Evolutionary conservation across 2,888 invertebrate species (phyloP), one percentile per base, ranked within the genome.

Genomic region (Noctua pronuba): DNA sequence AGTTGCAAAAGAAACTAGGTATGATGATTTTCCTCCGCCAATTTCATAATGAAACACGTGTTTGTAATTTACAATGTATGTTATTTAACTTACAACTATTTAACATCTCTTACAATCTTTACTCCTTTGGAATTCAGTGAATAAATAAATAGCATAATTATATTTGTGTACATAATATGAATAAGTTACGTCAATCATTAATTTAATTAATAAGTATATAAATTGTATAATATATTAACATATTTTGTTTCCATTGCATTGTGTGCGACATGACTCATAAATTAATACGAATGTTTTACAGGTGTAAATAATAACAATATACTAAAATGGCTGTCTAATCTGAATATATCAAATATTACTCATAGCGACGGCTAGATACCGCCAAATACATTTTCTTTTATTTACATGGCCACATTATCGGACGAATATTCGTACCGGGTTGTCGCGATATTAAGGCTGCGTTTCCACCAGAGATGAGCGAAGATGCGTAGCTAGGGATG

Each of bases 21-120:
- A 60, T 18, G 58, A 31, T 31, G 8, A 31, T 62, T 62, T 60
- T 62, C 60, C 31, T 62, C 21, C 31, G 8, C 7, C 21, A 35
- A 58, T 62, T 35, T 62, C 21, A 35, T 65, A 65, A 65, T 41
- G 24, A 65, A 65, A 65, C 24, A 41, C 65, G n/a, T 41, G n/a
- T 18, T 41, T 65, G 41, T 41, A 65, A 41, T 65, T 41, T 41
- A n/a, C 35, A 41, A 18, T 8, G 7, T 21, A n/a, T 41, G 6
- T 41, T 41, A n/a, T 41, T n/a, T 65, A 41, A 4, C 65, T 41
- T 41, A 65, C 18, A 65, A 65, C n/a, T 65, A 65, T 41, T 10
- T 65, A 65, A 65, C 65, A 65, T 18, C 60, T 31, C 18, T 60
- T 18, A 60, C 18, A 60, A 60, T 60, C 7, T 60, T 31, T 38